These are phyloP conservation scores for Orcinus orca DNA, from an alignment of 2,113 vertebrate genomes.

Conservation along the genomic window DNA sequence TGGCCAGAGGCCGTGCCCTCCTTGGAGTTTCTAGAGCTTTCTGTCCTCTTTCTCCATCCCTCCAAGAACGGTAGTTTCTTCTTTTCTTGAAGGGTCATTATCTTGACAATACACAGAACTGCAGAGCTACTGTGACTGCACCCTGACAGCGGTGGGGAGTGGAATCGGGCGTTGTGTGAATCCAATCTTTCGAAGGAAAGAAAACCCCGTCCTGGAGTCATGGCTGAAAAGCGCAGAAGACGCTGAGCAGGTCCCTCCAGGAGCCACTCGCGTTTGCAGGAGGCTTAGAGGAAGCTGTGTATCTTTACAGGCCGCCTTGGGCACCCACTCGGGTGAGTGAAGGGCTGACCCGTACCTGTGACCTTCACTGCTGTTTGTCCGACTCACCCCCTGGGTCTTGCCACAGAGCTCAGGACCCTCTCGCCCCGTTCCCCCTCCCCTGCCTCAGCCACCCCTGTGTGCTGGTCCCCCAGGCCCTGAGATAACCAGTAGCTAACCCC, in stretches of 20 bases:
- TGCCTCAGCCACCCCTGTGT: not conserved
- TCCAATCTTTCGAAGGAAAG: not conserved
- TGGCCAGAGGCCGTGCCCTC: not conserved
- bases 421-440: accelerated
- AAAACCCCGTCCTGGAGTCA: not conserved
- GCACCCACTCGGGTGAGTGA: not conserved
- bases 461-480: not conserved
- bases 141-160: not conserved
- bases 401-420: not conserved
- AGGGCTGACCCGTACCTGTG: not conserved
- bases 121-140: not conserved
- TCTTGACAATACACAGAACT: not conserved
- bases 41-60: not conserved
- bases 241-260: not conserved
- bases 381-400: not conserved
- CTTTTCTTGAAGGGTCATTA: not conserved
- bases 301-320: not conserved
- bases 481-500: not conserved
- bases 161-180: accelerated
- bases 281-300: not conserved
- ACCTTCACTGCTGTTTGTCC: not conserved
- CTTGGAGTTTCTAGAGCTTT: not conserved
- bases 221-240: not conserved
- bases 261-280: not conserved
- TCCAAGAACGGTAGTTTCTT: not conserved